Evolutionary conservation across 1,140 invertebrate genomes (phyloP).

Genomic region (Lasaia peninsularis): DNA sequence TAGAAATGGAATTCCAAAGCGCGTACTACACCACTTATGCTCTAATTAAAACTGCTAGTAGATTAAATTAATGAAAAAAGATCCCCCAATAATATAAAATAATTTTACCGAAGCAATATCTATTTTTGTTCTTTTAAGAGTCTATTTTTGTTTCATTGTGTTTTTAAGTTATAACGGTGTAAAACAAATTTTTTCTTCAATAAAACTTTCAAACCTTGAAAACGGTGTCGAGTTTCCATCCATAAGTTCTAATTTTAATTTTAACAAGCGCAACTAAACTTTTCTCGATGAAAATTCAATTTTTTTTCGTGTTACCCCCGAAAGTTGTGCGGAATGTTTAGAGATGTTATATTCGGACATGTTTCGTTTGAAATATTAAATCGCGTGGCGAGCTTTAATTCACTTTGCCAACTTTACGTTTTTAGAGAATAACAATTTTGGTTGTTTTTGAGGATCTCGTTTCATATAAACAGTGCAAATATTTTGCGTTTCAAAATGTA

Average conservation of each 20-base stretch:
- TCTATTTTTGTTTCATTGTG: too few relatives aligned
- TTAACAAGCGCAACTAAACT: neutral
- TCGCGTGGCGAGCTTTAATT: constrained; percentile 2
- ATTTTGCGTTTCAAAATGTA: too few relatives aligned
- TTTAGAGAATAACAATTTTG: neutral
- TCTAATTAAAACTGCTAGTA: too few relatives aligned
- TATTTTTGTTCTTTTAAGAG: too few relatives aligned
- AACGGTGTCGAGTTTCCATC: neutral
- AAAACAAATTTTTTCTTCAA: too few relatives aligned
- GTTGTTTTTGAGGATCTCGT: neutral
- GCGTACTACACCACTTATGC: too few relatives aligned
- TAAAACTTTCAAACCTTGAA: too few relatives aligned
- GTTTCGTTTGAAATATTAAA: constrained; percentile 12
- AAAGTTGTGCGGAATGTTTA: constrained; percentile 3
- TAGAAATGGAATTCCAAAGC: too few relatives aligned
- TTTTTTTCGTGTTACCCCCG: neutral
- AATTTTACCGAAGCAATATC: too few relatives aligned
- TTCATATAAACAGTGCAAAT: neutral
- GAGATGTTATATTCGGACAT: constrained; percentile 3
- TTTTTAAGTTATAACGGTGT: too few relatives aligned
- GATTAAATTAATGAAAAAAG: too few relatives aligned
- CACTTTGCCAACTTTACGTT: constrained; percentile 9
- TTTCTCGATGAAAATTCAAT: neutral
- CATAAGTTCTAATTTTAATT: neutral
- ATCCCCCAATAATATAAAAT: too few relatives aligned